Evolutionary conservation across 2,888 invertebrate species (phyloP), one percentile per base, ranked within the genome.

Genomic region (Drosophila mayaguana): DNA sequence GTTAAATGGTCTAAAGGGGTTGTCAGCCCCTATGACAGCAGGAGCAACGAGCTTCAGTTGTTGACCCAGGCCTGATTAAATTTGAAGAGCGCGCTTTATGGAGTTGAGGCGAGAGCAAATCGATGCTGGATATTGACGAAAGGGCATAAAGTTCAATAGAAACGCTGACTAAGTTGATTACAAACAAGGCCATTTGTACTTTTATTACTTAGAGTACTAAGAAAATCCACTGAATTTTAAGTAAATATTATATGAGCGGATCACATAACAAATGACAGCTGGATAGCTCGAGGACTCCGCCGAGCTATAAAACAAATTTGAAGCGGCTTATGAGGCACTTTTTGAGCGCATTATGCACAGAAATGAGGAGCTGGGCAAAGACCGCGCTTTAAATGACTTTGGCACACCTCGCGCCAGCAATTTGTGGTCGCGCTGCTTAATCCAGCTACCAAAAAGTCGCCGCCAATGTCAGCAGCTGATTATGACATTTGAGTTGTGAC

Each of bases 1-100:
- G 80, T 71, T 62, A 54, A 64, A 66, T 57, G 45, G 61, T 34
- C 14, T 63, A 55, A 71, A 57, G 63, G 63, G 16, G 32, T 20
- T 25, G 42, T 50, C 43, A 34, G 60, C 48, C 67, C 63, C 45
- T 74, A 57, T 65, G 42, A 34, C 45, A 38, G 64, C 64, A 59
- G 46, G 25, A 56, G 28, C 48, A 36, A 42, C 45, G 72, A 54
- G 62, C 8, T 46, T 11, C 76, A 56, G 80, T 72, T 78, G 68
- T 80, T 80, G 77, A 78, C 81, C 77, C 78, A 68, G 43, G 42
- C 53, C 64, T 78, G 78, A 78, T 80, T 78, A 80, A 68, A 72
- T 80, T 80, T 80, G 78, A 65, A 68, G 72, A 76, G 76, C 62
- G 32, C 63, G 62, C 59, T 43, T 64, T 64, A 63, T 48, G 28